These are phyloP conservation scores for Paedocypris micromegethes DNA, from an alignment of 2,797 vertebrate species.

Conservation along the genomic window DNA sequence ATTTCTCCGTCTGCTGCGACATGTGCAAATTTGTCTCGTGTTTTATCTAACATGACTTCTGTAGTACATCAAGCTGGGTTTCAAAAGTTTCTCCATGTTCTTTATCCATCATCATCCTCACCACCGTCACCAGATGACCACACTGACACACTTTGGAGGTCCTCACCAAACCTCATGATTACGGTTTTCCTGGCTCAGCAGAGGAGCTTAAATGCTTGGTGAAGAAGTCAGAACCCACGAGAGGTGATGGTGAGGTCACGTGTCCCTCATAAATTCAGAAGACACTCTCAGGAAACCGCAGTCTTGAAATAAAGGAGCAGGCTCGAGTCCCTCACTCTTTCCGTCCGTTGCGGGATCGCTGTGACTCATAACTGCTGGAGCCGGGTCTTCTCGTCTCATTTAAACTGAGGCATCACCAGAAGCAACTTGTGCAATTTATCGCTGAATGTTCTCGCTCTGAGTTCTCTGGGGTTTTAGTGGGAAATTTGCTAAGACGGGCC, in stretches of 20 bases:
- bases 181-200: constrained; percentile 18
- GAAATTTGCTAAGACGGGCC: too few relatives aligned
- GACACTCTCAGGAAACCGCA: constrained; percentile 31
- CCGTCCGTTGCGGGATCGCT: background rate
- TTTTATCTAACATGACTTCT: too few relatives aligned
- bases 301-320: constrained; percentile 41
- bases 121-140: too few relatives aligned
- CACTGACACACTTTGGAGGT: too few relatives aligned
- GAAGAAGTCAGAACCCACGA: constrained; percentile 5
- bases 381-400: constrained; percentile 1
- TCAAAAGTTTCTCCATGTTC: too few relatives aligned
- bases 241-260: constrained; percentile 21
- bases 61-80: too few relatives aligned
- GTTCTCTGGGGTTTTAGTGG: too few relatives aligned
- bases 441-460: too few relatives aligned
- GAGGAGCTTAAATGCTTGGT: constrained; percentile 13
- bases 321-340: constrained; percentile 25
- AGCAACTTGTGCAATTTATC: too few relatives aligned
- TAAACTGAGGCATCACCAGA: constrained; percentile 4
- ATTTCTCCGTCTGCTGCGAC: too few relatives aligned
- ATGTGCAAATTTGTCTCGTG: too few relatives aligned
- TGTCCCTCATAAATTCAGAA: background rate
- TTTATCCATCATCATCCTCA: too few relatives aligned
- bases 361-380: constrained; percentile 8
- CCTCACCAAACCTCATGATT: background rate